These are phyloP conservation scores for Psococerastis gibbosa DNA, from an alignment of 2,888 invertebrate genomes.

Conservation along the genomic window DNA sequence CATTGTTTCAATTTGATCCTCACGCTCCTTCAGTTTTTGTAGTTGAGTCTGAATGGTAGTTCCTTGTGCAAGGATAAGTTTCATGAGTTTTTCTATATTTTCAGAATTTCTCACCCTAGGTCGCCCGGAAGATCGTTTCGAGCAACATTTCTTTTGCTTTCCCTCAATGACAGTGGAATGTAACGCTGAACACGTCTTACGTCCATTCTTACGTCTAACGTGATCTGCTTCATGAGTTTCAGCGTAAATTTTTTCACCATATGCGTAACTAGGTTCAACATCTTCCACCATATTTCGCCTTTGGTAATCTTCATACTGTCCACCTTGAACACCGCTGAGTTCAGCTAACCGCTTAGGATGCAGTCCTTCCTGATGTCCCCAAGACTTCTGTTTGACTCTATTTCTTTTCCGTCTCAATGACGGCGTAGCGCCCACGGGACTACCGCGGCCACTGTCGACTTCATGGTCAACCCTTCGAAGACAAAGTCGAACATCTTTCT, in stretches of 20 bases:
- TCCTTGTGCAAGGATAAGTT: constrained; percentile 38
- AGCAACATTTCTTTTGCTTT: constrained; percentile 3
- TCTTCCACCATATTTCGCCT: background rate
- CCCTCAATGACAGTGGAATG: background rate
- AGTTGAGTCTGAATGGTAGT: constrained; percentile 33
- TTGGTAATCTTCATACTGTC: constrained; percentile 1
- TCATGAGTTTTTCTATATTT: constrained; percentile 32
- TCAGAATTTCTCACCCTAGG: constrained; percentile 12
- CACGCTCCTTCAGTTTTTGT: constrained; percentile 40
- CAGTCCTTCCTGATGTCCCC: constrained; percentile 16
- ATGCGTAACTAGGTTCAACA: background rate
- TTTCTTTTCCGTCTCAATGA: constrained; percentile 19
- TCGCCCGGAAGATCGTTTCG: constrained; percentile 12
- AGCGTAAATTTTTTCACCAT: constrained; percentile 5
- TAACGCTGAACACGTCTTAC: background rate
- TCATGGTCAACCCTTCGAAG: constrained; percentile 25
- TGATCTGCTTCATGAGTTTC: background rate
- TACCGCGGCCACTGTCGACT: constrained; percentile 21
- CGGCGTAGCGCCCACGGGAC: constrained; percentile 16
- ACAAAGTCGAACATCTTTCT: constrained; percentile 36
- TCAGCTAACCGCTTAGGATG: constrained; percentile 24
- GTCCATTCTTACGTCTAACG: background rate
- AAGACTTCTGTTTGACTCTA: constrained; percentile 21
- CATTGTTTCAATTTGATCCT: constrained; percentile 56
- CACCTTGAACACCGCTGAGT: constrained; percentile 18